Evolutionary conservation across 37 sponge, comb jelly and placozoan genomes (phyloP).

Genomic region (Chondrosia reniformis): DNA sequence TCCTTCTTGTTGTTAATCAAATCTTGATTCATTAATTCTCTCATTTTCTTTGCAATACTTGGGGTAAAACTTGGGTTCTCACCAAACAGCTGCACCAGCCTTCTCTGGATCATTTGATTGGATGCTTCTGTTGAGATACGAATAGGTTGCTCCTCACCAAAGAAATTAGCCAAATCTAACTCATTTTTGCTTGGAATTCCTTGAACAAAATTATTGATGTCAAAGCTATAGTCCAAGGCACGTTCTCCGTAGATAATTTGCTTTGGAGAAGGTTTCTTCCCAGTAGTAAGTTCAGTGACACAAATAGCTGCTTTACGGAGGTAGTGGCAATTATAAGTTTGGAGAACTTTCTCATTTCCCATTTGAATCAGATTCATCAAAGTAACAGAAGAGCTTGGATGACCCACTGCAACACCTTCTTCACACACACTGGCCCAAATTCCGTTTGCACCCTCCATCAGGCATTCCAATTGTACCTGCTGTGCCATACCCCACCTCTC

Average conservation of each 20-base stretch:
- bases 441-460: slow-evolving; percentile 34
- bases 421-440: slow-evolving; percentile 48
- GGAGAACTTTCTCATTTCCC: slow-evolving; percentile 38
- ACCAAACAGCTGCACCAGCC: slow-evolving; percentile 27
- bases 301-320: slow-evolving; percentile 33
- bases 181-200: neutral
- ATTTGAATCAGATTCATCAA: slow-evolving; percentile 39
- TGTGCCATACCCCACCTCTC: slow-evolving; percentile 38
- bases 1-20: slow-evolving; percentile 32
- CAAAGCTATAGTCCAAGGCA: slow-evolving; percentile 37
- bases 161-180: slow-evolving; percentile 33
- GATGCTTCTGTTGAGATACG: slow-evolving; percentile 39
- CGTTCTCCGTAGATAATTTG: slow-evolving; percentile 45
- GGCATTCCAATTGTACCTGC: slow-evolving; percentile 22
- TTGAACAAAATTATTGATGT: neutral
- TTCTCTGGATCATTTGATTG: slow-evolving; percentile 21
- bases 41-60: slow-evolving; percentile 23
- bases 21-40: slow-evolving; percentile 22
- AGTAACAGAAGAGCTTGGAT: slow-evolving; percentile 37
- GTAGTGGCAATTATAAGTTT: slow-evolving; percentile 22
- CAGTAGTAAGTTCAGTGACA: slow-evolving; percentile 36
- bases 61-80: slow-evolving; percentile 30
- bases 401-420: slow-evolving; percentile 46
- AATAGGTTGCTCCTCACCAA: slow-evolving; percentile 23
- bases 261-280: slow-evolving; percentile 21